These are phyloP conservation scores for fruit fly (Drosophila melanogaster) DNA, from an alignment of 1,140 invertebrate species.

Conservation along the genomic window Release_6_plus_ISO1_MT NT_037436.4:19327501-19328000, in stretches of 20 bases:
- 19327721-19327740: constrained; percentile 16
- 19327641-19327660: constrained; percentile 34
- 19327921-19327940: background rate
- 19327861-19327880: too few species aligned
- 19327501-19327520: constrained; percentile 21
- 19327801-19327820: background rate
- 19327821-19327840: too few species aligned
- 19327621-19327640: constrained; percentile 59
- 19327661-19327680: constrained; percentile 37
- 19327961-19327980: background rate
- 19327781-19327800: background rate
- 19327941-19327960: background rate
- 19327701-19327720: constrained; percentile 17
- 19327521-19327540: constrained; percentile 73
- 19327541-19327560: constrained; percentile 64
- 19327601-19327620: constrained; percentile 54
- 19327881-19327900: background rate
- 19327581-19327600: constrained; percentile 31
- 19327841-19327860: too few species aligned
- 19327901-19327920: background rate
- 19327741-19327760: constrained; percentile 25
- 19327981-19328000: constrained; percentile 12
- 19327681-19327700: constrained; percentile 48
- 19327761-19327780: background rate
- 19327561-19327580: constrained; percentile 36